These are phyloP conservation scores for Andrena praecox DNA, from an alignment of 2,888 invertebrate genomes.

Conservation along the genomic window DNA sequence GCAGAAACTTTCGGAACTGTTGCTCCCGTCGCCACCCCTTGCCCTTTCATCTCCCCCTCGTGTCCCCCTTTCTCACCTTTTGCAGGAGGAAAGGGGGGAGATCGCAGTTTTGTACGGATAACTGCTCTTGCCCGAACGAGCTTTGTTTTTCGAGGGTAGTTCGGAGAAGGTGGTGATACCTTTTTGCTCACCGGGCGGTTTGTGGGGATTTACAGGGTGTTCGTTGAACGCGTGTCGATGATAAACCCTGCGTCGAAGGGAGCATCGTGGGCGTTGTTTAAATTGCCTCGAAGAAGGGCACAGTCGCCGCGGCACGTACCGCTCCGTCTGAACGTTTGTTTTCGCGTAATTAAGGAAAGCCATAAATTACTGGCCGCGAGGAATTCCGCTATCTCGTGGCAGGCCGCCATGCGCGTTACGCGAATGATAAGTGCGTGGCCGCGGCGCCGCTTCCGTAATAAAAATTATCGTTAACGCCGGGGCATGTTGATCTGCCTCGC, in stretches of 20 bases:
- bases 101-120: constrained; percentile 31
- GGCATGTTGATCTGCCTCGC: too few relatives aligned
- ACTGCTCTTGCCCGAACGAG: constrained; percentile 44
- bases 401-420: constrained; percentile 28
- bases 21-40: constrained; percentile 18
- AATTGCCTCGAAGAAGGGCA: neutral
- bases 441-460: neutral
- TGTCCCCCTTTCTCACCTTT: constrained; percentile 27
- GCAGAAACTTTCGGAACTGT: constrained; percentile 58
- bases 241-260: neutral
- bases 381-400: constrained; percentile 37
- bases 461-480: constrained; percentile 13
- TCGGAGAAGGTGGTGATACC: constrained; percentile 7
- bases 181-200: neutral
- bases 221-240: neutral
- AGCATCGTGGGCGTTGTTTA: constrained; percentile 1
- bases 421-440: constrained; percentile 41
- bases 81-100: constrained; percentile 6
- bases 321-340: constrained; percentile 15
- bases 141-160: constrained; percentile 28
- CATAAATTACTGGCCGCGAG: constrained; percentile 37
- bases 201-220: neutral
- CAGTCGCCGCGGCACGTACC: constrained; percentile 5
- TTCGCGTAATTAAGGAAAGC: constrained; percentile 47
- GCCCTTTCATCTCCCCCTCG: neutral